Conservation (phyloP, 2,797 vertebrate species). For the Clarias laeviceps region DNA sequence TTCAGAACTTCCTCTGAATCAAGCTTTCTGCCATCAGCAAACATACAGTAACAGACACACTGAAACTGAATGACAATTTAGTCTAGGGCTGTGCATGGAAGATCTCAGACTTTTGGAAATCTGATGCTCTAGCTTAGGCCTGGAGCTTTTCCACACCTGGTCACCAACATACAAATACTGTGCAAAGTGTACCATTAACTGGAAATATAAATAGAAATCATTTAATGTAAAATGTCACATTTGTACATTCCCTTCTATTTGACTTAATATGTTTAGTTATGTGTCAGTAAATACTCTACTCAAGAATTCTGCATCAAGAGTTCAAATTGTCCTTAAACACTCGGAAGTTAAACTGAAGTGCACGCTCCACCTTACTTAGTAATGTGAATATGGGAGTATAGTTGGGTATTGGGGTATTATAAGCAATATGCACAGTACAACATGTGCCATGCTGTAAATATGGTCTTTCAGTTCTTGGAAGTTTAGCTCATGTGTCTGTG, state of each 20-base stretch:
- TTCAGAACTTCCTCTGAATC: background rate
- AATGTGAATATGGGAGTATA: background rate
- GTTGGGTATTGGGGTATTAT: background rate
- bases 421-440: background rate
- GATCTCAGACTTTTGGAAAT: background rate
- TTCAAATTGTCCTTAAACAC: background rate
- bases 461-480: constrained; percentile 75
- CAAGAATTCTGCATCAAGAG: background rate
- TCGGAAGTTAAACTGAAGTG: background rate
- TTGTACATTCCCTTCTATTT: background rate
- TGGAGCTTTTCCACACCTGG: background rate
- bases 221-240: background rate
- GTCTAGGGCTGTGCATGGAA: background rate
- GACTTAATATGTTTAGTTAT: background rate
- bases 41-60: background rate
- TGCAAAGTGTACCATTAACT: too few relatives aligned
- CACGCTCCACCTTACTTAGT: background rate
- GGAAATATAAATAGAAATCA: background rate
- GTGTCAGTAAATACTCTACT: background rate
- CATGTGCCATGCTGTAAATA: constrained; percentile 61
- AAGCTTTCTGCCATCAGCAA: background rate
- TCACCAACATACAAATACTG: background rate
- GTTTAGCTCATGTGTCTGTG: constrained; percentile 60
- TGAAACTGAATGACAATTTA: background rate
- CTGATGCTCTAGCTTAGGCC: background rate